phyloP scores from a whole-genome alignment of 2,888 invertebrate species.

The Acrobasis repandana region DNA sequence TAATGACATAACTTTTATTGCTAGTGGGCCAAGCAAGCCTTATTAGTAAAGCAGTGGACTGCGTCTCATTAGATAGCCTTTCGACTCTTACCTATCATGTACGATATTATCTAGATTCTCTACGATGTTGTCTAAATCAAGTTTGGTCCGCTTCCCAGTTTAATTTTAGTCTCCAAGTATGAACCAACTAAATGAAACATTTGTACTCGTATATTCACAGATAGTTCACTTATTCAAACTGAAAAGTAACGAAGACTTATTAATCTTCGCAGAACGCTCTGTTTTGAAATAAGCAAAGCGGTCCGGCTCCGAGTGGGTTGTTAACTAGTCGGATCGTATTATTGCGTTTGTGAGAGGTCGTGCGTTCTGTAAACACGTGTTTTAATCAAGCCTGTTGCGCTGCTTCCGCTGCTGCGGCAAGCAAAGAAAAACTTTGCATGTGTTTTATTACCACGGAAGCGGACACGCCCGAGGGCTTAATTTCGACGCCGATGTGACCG shows the following conservation, averaged over 20 bases:
- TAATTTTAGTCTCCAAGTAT: too few species aligned
- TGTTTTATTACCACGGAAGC: conserved; percentile 81
- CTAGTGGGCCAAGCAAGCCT: too few species aligned
- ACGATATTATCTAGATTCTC: too few species aligned
- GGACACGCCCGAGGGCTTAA: conserved; percentile 71
- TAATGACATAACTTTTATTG: too few species aligned
- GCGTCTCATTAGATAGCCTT: too few species aligned
- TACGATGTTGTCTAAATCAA: too few species aligned
- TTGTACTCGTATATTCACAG: too few species aligned
- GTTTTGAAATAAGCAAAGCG: conserved; percentile 14
- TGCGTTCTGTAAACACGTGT: conserved; percentile 81
- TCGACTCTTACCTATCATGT: too few species aligned
- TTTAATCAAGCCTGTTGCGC: conserved; percentile 83
- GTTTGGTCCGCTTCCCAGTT: too few species aligned
- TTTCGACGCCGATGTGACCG: conserved; percentile 68
- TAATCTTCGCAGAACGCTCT: not conserved
- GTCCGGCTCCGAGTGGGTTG: conserved; percentile 3
- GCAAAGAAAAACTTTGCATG: conserved; percentile 83
- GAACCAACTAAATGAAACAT: too few species aligned
- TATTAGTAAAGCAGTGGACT: too few species aligned
- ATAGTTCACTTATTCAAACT: not conserved
- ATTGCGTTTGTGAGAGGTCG: conserved; percentile 69
- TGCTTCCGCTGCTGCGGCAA: conserved; percentile 58
- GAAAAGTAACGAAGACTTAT: conserved; percentile 1
- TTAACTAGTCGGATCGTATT: conserved; percentile 41